phyloP scores from a whole-genome alignment of 2,113 vertebrate genomes.

The Pheucticus melanocephalus region DNA sequence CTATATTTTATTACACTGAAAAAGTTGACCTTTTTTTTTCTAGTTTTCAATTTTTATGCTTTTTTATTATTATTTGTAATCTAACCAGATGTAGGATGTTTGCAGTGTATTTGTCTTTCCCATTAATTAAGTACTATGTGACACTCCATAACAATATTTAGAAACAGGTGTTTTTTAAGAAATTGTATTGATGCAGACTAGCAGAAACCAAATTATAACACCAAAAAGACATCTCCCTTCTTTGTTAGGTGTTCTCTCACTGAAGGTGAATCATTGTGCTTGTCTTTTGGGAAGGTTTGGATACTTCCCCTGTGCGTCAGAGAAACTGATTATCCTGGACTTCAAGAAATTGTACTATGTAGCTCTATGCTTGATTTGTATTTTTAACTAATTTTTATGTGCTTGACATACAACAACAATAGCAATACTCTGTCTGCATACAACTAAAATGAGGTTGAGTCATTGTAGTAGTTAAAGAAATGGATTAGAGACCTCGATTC shows the following conservation, averaged over 20 bases:
- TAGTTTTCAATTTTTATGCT: neutral
- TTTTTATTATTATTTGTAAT: neutral
- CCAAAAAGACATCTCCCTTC: neutral
- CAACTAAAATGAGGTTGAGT: neutral
- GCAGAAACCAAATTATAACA: constrained; percentile 5
- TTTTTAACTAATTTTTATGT: neutral
- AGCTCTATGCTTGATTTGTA: neutral
- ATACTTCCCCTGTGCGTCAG: neutral
- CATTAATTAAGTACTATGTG: neutral
- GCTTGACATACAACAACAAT: neutral
- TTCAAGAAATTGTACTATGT: neutral
- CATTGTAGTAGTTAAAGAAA: neutral
- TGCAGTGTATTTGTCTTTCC: constrained; percentile 18
- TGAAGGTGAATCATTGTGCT: neutral
- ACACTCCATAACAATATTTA: constrained; percentile 4
- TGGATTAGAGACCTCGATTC: neutral
- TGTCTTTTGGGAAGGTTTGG: neutral
- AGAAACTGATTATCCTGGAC: neutral
- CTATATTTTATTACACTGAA: neutral
- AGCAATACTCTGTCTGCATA: neutral
- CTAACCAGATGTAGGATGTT: neutral
- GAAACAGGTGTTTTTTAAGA: neutral
- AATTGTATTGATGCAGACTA: constrained; percentile 12
- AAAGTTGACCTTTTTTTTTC: rapidly evolving
- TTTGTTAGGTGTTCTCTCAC: neutral